Evolutionary conservation across 2,888 invertebrate genomes (phyloP).

Genomic region (Dicycla oo): DNA sequence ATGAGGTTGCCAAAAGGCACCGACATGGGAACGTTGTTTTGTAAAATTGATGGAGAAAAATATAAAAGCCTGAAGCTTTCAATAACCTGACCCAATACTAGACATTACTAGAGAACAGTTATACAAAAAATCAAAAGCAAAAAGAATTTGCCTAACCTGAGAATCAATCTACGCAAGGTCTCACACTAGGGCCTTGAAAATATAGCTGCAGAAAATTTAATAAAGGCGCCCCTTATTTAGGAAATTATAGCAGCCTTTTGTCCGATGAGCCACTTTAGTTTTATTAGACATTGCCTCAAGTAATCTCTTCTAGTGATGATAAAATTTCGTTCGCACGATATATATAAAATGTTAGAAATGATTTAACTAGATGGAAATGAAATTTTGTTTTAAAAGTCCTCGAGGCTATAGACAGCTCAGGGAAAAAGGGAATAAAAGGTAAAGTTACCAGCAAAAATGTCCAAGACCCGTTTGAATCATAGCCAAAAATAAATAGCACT

Average conservation of each 20-base stretch:
- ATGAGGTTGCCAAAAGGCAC: background rate
- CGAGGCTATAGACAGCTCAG: background rate
- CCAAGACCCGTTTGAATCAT: conserved; percentile 7
- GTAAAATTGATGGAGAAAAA: background rate
- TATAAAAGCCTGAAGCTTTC: background rate
- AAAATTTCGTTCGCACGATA: conserved; percentile 17
- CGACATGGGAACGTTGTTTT: background rate
- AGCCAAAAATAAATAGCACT: conserved; percentile 34
- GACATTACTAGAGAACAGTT: background rate
- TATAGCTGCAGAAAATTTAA: conserved; percentile 46
- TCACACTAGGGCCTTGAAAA: background rate
- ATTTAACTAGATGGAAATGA: conserved; percentile 8
- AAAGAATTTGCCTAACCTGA: background rate
- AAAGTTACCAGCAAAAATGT: conserved; percentile 1
- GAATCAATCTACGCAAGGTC: conserved; percentile 8
- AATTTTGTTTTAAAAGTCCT: conserved; percentile 21
- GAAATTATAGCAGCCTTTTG: conserved; percentile 28
- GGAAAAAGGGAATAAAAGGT: conserved; percentile 7
- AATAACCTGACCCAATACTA: background rate
- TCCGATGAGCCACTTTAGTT: conserved; percentile 45
- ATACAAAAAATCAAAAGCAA: background rate
- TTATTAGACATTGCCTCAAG: conserved; percentile 49
- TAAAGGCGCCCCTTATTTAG: conserved; percentile 37
- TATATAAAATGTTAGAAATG: conserved; percentile 28
- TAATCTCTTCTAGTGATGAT: conserved; percentile 35